Conservation (phyloP, 2,113 vertebrate species). For the Blennius ocellaris region DNA sequence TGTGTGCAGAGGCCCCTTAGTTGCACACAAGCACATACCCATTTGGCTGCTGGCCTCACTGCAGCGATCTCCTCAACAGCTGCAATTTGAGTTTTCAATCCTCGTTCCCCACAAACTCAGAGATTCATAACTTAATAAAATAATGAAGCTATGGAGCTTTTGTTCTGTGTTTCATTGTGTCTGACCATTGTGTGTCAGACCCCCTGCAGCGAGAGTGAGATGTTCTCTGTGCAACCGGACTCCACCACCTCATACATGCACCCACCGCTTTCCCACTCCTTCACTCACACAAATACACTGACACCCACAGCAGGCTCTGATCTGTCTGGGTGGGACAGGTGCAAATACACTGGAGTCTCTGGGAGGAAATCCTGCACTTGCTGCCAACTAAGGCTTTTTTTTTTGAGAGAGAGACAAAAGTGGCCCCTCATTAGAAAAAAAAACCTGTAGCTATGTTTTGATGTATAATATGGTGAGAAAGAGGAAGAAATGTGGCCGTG, state of each 20-base stretch:
- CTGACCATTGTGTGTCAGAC: slow-evolving; percentile 16
- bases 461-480: no score
- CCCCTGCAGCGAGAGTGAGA: slow-evolving; percentile 20
- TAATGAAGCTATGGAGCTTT: background rate
- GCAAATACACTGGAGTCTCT: slow-evolving; percentile 4
- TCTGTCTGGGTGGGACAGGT: slow-evolving; percentile 38
- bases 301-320: slow-evolving; percentile 11
- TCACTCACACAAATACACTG: slow-evolving; percentile 10
- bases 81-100: slow-evolving; percentile 30
- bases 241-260: background rate
- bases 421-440: no score
- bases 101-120: background rate
- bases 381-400: no score
- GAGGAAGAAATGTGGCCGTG: no score
- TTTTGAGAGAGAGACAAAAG: no score
- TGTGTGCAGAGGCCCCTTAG: slow-evolving; percentile 53
- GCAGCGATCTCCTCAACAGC: slow-evolving; percentile 57
- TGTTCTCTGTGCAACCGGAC: slow-evolving; percentile 66
- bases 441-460: no score
- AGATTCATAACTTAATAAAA: background rate
- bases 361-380: no score
- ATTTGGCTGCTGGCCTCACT: slow-evolving; percentile 62
- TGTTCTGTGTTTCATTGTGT: slow-evolving; percentile 1
- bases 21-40: slow-evolving; percentile 5
- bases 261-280: slow-evolving; percentile 1